Base-by-base conservation (phyloP, 2,113 vertebrate genomes). In the Nothocercus julius region DNA sequence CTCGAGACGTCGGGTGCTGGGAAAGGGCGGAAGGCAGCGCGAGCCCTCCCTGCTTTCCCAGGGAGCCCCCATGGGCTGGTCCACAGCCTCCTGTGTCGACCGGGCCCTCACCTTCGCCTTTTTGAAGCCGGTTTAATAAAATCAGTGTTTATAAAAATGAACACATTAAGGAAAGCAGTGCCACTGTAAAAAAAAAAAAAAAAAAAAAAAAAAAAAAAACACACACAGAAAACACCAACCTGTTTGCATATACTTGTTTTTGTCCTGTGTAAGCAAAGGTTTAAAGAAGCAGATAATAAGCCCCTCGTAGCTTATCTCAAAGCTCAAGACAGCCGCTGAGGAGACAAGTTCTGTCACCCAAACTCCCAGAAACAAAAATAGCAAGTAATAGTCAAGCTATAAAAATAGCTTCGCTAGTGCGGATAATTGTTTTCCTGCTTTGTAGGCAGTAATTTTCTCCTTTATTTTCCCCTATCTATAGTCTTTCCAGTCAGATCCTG, bases 281-380 rank as follows among this genome's bases (percentile, higher is more conserved):
- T 68, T 45, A 67, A 27, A 32, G 44, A n/a, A 28, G 12, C 30
- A 45, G 17, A 0, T 28, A 28, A 19, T 42, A 45, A 45, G 16
- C 30, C 2, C 3, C 9, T 75, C 14, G 7, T 4, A 5, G n/a
- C 0, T 0, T 4, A 3, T 34, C 11, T 12, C 22, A 18, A 12
- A 15, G 4, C 38, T 47, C 30, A 0, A 2, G 25, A 3, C 14
- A 28, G 47, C 19, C 1, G 0, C 5, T 38, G 19, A 11, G 38
- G 11, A 18, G 12, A 10, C 25, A 18, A 30, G 16, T 38, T 19
- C 13, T 69, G 61, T 17, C 13, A 34, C 30, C 13, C 36, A 59
- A 27, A 19, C 58, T 69, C 27, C 73, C 40, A 10, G 36, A 9
- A 59, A 14, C 24, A 54, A 68, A 42, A 10, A 9, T 15, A 42